Conservation (phyloP, 2,888 invertebrate species). For the Branchipolynoe longqiensis region DNA sequence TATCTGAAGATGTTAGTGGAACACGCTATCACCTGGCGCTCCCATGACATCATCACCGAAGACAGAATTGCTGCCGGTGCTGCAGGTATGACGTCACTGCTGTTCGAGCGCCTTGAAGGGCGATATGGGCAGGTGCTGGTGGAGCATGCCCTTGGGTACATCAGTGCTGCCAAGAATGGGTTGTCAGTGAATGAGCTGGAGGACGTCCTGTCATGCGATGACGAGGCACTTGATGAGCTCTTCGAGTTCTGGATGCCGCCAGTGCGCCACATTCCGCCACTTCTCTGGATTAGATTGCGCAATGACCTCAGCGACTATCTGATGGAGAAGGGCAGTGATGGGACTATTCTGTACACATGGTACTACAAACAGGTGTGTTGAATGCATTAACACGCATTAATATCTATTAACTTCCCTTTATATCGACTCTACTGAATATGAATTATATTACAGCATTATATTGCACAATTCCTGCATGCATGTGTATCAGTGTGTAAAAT, state of each 20-base stretch:
- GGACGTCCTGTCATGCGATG: conserved; percentile 69
- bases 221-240: conserved; percentile 67
- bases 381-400: conserved; percentile 55
- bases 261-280: conserved; percentile 70
- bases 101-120: conserved; percentile 65
- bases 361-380: conserved; percentile 67
- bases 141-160: conserved; percentile 66
- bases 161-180: conserved; percentile 68
- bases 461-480: no score
- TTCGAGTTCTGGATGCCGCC: conserved; percentile 71
- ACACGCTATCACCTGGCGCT: conserved; percentile 65
- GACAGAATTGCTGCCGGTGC: conserved; percentile 56
- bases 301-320: conserved; percentile 66
- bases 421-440: no score
- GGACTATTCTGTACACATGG: conserved; percentile 65
- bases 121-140: conserved; percentile 64
- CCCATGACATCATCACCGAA: conserved; percentile 66
- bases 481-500: no score
- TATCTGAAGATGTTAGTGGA: conserved; percentile 66
- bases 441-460: no score
- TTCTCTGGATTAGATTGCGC: conserved; percentile 67
- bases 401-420: no score
- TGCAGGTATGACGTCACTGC: conserved; percentile 57
- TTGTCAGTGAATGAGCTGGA: conserved; percentile 67
- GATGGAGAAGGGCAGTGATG: conserved; percentile 68